These are phyloP conservation scores for Drosophila quadrilineata DNA, from an alignment of 1,140 invertebrate species.

Conservation along the genomic window DNA sequence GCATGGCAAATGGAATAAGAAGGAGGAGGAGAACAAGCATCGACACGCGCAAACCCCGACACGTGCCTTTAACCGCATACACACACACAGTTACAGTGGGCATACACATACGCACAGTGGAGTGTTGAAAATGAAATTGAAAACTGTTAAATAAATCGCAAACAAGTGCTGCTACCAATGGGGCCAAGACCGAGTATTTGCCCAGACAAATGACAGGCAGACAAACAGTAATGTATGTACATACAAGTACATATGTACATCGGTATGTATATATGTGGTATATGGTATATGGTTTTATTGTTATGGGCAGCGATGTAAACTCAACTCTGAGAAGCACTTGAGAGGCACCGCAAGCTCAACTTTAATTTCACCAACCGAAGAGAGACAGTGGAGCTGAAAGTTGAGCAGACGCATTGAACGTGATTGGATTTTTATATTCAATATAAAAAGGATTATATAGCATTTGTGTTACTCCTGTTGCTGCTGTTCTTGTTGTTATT, in stretches of 20 bases:
- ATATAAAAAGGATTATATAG: slow-evolving; percentile 78
- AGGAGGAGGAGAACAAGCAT: slow-evolving; percentile 14
- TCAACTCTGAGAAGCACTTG: slow-evolving; percentile 48
- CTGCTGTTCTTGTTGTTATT: too few relatives aligned
- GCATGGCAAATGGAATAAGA: slow-evolving; percentile 29
- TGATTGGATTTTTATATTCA: slow-evolving; percentile 80
- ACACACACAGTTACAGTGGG: neutral
- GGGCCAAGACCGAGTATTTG: slow-evolving; percentile 26
- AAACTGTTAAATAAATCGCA: slow-evolving; percentile 79
- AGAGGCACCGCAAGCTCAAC: slow-evolving; percentile 51
- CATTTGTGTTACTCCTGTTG: slow-evolving; percentile 40
- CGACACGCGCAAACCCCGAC: slow-evolving; percentile 69
- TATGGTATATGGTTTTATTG: too few relatives aligned
- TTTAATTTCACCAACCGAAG: slow-evolving; percentile 51
- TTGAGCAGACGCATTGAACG: slow-evolving; percentile 41
- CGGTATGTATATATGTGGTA: too few relatives aligned
- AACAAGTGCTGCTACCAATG: slow-evolving; percentile 52
- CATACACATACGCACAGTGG: slow-evolving; percentile 14
- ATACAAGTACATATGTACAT: too few relatives aligned
- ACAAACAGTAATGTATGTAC: too few relatives aligned
- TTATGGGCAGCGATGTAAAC: too few relatives aligned
- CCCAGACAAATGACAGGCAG: slow-evolving; percentile 46
- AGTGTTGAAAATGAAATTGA: slow-evolving; percentile 76
- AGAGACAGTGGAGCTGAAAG: neutral
- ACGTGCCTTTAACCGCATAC: slow-evolving; percentile 55